Conservation (phyloP, 2,113 vertebrate species). For the Tautogolabrus adspersus region DNA sequence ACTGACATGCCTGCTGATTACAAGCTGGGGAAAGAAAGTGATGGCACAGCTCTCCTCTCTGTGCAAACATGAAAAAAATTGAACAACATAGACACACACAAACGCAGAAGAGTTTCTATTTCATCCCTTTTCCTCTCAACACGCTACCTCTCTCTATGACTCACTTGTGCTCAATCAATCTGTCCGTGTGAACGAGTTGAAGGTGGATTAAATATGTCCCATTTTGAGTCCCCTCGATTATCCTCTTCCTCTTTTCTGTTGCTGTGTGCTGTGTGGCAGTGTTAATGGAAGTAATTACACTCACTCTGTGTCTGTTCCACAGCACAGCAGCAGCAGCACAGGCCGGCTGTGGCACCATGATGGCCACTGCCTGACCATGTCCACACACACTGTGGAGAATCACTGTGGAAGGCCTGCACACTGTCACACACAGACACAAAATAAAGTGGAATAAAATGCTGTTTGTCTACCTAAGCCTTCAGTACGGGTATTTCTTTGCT, state of each 20-base stretch:
- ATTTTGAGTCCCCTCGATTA: slow-evolving; percentile 50
- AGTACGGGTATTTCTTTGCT: slow-evolving; percentile 26
- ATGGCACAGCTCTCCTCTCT: slow-evolving; percentile 52
- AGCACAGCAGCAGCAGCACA: slow-evolving; percentile 48
- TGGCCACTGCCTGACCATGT: slow-evolving; percentile 33
- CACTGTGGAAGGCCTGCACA: slow-evolving; percentile 34
- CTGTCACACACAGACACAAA: slow-evolving; percentile 20
- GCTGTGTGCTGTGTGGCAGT: slow-evolving; percentile 58
- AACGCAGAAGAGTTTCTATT: neutral
- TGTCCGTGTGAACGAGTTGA: slow-evolving; percentile 21
- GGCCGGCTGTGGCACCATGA: slow-evolving; percentile 49
- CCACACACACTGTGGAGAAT: slow-evolving; percentile 42
- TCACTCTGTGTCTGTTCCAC: slow-evolving; percentile 63
- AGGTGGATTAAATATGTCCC: slow-evolving; percentile 51
- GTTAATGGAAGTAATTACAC: slow-evolving; percentile 81
- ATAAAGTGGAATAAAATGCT: slow-evolving; percentile 19
- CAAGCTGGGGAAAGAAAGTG: slow-evolving; percentile 61
- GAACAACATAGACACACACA: slow-evolving; percentile 13
- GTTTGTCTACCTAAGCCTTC: slow-evolving; percentile 38
- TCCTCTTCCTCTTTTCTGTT: slow-evolving; percentile 38
- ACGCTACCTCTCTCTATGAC: neutral
- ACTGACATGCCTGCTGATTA: slow-evolving; percentile 79
- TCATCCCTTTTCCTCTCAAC: neutral
- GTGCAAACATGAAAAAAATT: slow-evolving; percentile 47
- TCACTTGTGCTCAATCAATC: slow-evolving; percentile 24